Percentiles rank a stretch among this genome's conserved stretches.
phyloP scores from a whole-genome alignment of 2,888 invertebrate genomes.

The Eupithecia subumbrata region DNA sequence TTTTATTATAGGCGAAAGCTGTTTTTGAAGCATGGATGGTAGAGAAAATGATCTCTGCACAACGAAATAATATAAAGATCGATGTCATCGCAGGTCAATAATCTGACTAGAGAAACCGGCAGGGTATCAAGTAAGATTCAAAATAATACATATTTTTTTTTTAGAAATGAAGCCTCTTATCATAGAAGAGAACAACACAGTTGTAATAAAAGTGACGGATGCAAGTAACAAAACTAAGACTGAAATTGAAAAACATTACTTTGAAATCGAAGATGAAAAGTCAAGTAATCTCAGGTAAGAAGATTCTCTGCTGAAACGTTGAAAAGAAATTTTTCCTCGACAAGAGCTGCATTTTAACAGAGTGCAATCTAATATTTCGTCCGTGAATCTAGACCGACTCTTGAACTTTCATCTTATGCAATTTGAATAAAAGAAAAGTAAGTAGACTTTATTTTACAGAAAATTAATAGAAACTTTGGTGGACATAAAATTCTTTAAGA shows the following conservation, averaged over 20 bases:
- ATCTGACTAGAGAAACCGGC: not conserved
- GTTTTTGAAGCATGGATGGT: too few species aligned
- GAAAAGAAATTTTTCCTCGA: not conserved
- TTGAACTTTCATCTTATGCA: not conserved
- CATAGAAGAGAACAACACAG: slow-evolving; percentile 38
- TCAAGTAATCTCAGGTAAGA: slow-evolving; percentile 43
- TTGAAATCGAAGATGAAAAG: slow-evolving; percentile 31
- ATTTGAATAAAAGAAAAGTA: not conserved
- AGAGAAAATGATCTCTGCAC: too few species aligned
- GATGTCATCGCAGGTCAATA: not conserved
- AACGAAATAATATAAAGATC: not conserved
- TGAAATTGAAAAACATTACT: slow-evolving; percentile 17
- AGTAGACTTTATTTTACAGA: slow-evolving; percentile 42
- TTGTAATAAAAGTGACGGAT: slow-evolving; percentile 50
- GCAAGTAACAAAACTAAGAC: slow-evolving; percentile 36
- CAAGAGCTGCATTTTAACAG: not conserved
- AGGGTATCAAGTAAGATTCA: not conserved
- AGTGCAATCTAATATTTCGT: not conserved
- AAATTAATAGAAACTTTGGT: slow-evolving; percentile 60
- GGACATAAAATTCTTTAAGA: slow-evolving; percentile 82
- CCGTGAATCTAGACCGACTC: not conserved
- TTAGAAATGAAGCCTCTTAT: slow-evolving; percentile 51
- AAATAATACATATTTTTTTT: not conserved
- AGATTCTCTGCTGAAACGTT: not conserved
- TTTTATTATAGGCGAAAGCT: too few species aligned